A percentile compares a stretch with the other conserved stretches of the same genome.
These are phyloP conservation scores for Macroglossus sobrinus DNA, from an alignment of 2,113 vertebrate species.

Conservation along the genomic window DNA sequence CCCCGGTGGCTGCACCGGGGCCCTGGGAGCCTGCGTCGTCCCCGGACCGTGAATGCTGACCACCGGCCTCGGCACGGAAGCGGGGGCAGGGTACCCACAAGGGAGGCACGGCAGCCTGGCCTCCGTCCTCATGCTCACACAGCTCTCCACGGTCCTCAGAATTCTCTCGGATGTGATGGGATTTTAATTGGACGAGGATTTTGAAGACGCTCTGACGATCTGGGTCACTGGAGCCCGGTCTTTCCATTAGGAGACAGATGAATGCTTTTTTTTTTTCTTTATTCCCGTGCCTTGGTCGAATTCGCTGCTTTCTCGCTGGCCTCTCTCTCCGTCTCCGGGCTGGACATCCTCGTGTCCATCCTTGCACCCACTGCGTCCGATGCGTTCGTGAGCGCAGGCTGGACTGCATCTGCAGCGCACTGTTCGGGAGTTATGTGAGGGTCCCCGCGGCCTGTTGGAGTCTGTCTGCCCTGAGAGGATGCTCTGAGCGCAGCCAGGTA, in stretches of 20 bases:
- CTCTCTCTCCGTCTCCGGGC: not conserved
- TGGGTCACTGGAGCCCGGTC: not conserved
- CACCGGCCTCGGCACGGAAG: not conserved
- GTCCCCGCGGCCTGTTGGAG: not conserved
- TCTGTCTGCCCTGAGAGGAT: not conserved
- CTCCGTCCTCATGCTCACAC: not conserved
- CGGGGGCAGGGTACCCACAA: not conserved
- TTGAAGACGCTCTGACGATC: not conserved
- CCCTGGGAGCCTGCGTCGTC: not conserved
- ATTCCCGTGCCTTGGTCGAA: not conserved
- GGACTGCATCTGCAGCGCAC: not conserved
- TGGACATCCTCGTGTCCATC: not conserved
- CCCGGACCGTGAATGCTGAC: not conserved
- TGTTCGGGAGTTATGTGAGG: not conserved
- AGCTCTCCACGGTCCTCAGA: not conserved
- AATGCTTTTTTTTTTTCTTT: not conserved
- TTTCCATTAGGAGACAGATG: not conserved
- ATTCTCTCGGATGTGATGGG: not conserved
- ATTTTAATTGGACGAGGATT: conserved; percentile 2
- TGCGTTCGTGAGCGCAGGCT: not conserved
- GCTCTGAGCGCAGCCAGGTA: not conserved
- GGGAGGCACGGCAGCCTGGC: not conserved
- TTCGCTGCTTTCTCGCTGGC: not conserved
- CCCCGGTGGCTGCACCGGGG: not conserved
- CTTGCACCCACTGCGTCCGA: not conserved